Evolutionary conservation across 2,113 vertebrate species (phyloP).

Genomic region (Boulengerochromis microlepis): DNA sequence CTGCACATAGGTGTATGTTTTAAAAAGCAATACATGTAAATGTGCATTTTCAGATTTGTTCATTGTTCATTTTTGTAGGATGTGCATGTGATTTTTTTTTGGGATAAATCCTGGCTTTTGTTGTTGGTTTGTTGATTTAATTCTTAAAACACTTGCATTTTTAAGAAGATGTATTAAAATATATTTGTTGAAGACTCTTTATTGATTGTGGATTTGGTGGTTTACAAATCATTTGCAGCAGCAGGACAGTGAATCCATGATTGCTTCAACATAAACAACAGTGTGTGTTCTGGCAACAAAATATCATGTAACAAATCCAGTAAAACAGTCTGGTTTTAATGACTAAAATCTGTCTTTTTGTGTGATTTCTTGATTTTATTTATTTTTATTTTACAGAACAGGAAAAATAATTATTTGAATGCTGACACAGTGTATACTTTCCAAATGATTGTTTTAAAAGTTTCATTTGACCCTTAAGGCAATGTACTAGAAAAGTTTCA

Average conservation of each 20-base stretch:
- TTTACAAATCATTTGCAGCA: not conserved
- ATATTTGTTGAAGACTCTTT: not conserved
- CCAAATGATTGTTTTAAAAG: not conserved
- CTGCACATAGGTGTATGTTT: not conserved
- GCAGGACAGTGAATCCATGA: not conserved
- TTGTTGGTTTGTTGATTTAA: not conserved
- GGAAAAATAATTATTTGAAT: not conserved
- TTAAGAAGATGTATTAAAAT: not conserved
- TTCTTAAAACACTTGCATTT: not conserved
- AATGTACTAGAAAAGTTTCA: not conserved
- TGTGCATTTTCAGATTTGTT: not conserved
- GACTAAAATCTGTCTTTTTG: not conserved
- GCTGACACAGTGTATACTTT: not conserved
- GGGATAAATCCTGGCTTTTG: not conserved
- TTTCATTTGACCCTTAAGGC: not conserved
- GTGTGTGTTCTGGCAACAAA: not conserved
- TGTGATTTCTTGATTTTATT: not conserved
- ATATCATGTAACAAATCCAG: not conserved
- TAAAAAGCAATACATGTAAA: not conserved
- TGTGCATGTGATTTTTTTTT: accelerated
- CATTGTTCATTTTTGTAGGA: not conserved
- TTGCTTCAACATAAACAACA: not conserved
- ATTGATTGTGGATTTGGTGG: not conserved
- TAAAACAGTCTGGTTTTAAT: not conserved
- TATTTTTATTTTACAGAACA: not conserved